Conservation (phyloP, 1,140 invertebrate species). For the Polypedilum vanderplanki region DNA sequence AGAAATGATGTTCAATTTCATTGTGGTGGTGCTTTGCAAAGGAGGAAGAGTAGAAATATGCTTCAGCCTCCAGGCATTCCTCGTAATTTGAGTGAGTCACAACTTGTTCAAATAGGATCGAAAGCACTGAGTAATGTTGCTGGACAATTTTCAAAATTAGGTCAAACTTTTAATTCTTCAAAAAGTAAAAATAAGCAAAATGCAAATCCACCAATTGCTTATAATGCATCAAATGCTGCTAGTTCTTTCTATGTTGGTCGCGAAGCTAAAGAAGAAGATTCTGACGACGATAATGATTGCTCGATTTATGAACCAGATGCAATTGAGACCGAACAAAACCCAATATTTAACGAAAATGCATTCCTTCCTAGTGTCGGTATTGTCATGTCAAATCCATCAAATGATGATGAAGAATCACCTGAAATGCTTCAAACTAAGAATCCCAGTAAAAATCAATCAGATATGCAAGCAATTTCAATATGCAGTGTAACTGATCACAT, state of each 20-base stretch:
- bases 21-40: conserved; percentile 62
- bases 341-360: conserved; percentile 44
- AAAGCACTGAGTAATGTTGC: conserved; percentile 78
- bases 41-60: conserved; percentile 50
- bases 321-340: conserved; percentile 36
- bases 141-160: conserved; percentile 75
- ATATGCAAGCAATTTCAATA: conserved; percentile 45
- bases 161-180: conserved; percentile 55
- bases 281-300: conserved; percentile 47
- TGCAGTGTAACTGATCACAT: conserved; percentile 51
- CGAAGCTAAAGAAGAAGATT: conserved; percentile 35
- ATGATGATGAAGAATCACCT: conserved; percentile 35
- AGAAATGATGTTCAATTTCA: conserved; percentile 54
- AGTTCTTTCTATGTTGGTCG: conserved; percentile 36
- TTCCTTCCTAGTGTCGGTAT: conserved; percentile 59
- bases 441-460: conserved; percentile 37
- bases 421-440: conserved; percentile 42
- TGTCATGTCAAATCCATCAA: conserved; percentile 49
- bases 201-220: conserved; percentile 30
- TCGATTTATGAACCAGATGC: conserved; percentile 46
- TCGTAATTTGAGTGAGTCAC: conserved; percentile 52
- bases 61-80: conserved; percentile 44
- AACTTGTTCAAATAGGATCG: conserved; percentile 56
- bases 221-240: conserved; percentile 32
- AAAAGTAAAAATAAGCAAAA: conserved; percentile 41